These are phyloP conservation scores for Andrena cerasifolii DNA, from an alignment of 1,140 invertebrate genomes.

Conservation along the genomic window DNA sequence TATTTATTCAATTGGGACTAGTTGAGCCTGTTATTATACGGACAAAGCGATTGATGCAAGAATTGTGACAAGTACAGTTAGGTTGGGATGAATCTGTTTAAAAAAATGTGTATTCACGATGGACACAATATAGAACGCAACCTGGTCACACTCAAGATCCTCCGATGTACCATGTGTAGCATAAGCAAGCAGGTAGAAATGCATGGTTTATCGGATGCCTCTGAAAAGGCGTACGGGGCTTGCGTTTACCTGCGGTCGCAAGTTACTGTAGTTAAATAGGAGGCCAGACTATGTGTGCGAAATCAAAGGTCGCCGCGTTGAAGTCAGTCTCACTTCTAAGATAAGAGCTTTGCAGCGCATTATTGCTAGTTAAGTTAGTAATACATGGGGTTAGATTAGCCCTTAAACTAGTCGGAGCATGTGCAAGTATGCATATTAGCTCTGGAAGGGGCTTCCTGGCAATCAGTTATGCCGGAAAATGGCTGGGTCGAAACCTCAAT, in stretches of 20 bases:
- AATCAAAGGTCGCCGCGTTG: not conserved
- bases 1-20: slow-evolving; percentile 15
- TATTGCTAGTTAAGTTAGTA: too few relatives aligned
- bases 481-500: too few relatives aligned
- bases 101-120: not conserved
- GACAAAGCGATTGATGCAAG: slow-evolving; percentile 30
- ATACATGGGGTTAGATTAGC: too few relatives aligned
- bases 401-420: too few relatives aligned
- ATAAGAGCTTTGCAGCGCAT: too few relatives aligned
- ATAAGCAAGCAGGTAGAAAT: not conserved
- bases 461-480: too few relatives aligned
- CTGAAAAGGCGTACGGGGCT: slow-evolving; percentile 10
- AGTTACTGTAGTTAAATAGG: not conserved
- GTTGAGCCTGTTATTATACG: not conserved
- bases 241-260: not conserved
- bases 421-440: too few relatives aligned
- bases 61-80: not conserved
- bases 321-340: too few relatives aligned
- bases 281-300: not conserved
- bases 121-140: not conserved
- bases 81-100: slow-evolving; percentile 14
- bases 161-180: not conserved
- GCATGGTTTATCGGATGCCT: slow-evolving; percentile 32
- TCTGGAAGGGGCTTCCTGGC: too few relatives aligned
- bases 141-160: not conserved